phyloP scores from a whole-genome alignment of 2,888 invertebrate genomes.

The Subacronicta megacephala region DNA sequence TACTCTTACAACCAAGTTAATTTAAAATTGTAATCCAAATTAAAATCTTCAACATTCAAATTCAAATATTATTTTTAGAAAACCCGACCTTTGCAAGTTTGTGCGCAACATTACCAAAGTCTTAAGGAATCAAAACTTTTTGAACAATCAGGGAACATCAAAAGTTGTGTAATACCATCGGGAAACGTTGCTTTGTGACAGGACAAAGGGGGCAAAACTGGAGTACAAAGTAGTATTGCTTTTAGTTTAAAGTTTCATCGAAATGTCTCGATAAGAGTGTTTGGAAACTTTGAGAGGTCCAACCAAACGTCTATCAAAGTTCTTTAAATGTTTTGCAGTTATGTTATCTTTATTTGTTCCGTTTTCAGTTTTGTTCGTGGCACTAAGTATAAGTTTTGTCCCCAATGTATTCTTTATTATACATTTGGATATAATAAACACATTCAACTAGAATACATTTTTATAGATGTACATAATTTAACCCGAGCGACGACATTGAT shows the following conservation, averaged over 20 bases:
- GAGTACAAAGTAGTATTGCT: constrained; percentile 66
- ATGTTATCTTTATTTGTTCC: constrained; percentile 6
- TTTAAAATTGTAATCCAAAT: not conserved
- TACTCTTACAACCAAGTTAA: too few species aligned
- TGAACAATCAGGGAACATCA: constrained; percentile 68
- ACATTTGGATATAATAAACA: too few species aligned
- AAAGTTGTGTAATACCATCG: constrained; percentile 77
- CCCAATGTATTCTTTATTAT: not conserved
- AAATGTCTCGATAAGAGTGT: constrained; percentile 62
- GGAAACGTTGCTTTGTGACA: constrained; percentile 70
- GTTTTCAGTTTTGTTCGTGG: not conserved
- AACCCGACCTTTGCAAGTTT: constrained; percentile 9
- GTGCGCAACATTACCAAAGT: constrained; percentile 31
- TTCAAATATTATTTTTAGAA: constrained; percentile 17
- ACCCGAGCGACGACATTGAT: too few species aligned
- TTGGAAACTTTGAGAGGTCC: constrained; percentile 35
- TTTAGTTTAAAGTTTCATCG: constrained; percentile 68
- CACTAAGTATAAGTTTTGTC: not conserved
- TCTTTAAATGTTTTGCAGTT: constrained; percentile 20
- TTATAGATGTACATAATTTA: too few species aligned
- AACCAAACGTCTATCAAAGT: constrained; percentile 37
- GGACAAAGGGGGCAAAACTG: constrained; percentile 54
- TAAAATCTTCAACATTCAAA: constrained; percentile 28
- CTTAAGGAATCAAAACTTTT: constrained; percentile 60
- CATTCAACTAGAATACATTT: too few species aligned